These are phyloP conservation scores for Cosmopolites sordidus DNA, from an alignment of 2,888 invertebrate genomes.

Conservation along the genomic window DNA sequence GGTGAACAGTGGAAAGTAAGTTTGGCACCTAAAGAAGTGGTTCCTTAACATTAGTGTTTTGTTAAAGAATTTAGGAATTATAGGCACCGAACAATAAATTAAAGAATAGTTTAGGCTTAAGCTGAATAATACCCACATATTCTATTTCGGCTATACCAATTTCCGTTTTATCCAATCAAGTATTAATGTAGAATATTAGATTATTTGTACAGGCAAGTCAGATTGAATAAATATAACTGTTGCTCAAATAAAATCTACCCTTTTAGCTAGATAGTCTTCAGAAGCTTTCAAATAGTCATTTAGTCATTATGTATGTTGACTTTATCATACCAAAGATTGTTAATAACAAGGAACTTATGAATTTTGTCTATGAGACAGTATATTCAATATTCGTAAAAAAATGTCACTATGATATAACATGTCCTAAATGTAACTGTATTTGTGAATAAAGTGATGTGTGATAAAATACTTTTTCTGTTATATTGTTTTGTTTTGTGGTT, in stretches of 20 bases:
- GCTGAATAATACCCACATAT: not conserved
- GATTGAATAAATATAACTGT: not conserved
- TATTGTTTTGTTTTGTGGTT: constrained; percentile 23
- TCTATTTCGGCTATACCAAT: not conserved
- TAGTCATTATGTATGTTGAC: constrained; percentile 13
- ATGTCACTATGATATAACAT: constrained; percentile 16
- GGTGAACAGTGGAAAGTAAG: too few relatives aligned
- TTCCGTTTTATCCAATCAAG: not conserved
- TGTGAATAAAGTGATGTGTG: constrained; percentile 30
- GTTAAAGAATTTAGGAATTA: too few relatives aligned
- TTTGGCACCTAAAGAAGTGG: too few relatives aligned
- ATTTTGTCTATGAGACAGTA: constrained; percentile 24
- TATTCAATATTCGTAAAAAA: constrained; percentile 30
- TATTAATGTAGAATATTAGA: constrained; percentile 24
- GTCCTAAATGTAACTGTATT: constrained; percentile 19
- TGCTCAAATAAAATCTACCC: constrained; percentile 1
- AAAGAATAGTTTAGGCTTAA: not conserved
- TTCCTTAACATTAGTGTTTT: too few relatives aligned
- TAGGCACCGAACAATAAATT: too few relatives aligned
- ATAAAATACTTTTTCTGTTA: constrained; percentile 29
- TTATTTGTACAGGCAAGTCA: constrained; percentile 27
- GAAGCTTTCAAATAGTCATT: not conserved
- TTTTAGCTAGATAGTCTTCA: not conserved
- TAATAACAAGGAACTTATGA: constrained; percentile 26
- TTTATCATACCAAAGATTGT: constrained; percentile 39